Percentiles rank a stretch among this genome's conserved stretches.
phyloP scores from a whole-genome alignment of 2,113 vertebrate species.

The Phaethornis superciliosus region DNA sequence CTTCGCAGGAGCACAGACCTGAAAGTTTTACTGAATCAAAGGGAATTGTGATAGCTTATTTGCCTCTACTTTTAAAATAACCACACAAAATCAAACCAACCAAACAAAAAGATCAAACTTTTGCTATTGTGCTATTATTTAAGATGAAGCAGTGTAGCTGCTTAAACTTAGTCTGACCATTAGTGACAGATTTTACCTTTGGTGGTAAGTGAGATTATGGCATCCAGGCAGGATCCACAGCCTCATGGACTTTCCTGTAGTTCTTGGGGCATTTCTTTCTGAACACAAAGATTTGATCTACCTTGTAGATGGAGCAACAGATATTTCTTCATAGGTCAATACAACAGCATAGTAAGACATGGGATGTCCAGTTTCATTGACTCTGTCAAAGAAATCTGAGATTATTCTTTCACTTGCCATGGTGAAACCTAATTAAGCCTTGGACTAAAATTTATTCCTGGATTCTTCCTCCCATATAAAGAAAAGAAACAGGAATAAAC shows the following conservation, averaged over 20 bases:
- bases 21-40: neutral
- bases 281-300: neutral
- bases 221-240: neutral
- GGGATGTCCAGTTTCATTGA: neutral
- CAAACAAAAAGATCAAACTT: fast-evolving
- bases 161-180: neutral
- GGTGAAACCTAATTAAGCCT: neutral
- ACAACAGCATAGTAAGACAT: neutral
- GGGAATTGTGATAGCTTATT: neutral
- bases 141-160: neutral
- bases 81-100: neutral
- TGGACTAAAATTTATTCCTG: neutral
- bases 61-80: neutral
- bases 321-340: neutral
- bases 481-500: neutral
- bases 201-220: neutral
- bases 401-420: neutral
- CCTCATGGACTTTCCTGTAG: fast-evolving
- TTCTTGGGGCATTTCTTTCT: neutral
- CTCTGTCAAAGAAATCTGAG: neutral
- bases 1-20: neutral
- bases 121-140: neutral
- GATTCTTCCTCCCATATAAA: neutral
- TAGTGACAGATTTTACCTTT: neutral
- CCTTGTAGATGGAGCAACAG: neutral